Base-by-base conservation (phyloP, 2,888 invertebrate species). In the Lasiommata megera region DNA sequence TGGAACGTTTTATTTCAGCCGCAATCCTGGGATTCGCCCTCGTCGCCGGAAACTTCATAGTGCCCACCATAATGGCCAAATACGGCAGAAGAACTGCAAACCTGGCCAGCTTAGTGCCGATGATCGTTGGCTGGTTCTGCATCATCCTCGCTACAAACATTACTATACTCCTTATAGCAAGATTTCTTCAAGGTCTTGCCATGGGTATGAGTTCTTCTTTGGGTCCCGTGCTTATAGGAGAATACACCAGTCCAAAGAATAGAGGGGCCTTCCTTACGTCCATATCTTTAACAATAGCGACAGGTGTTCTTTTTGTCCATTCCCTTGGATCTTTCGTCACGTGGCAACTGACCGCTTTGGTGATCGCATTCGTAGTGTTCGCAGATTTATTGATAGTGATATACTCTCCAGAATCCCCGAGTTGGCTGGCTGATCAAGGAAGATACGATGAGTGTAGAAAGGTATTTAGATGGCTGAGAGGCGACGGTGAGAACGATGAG, bases 341-440 rank as follows among this genome's bases (percentile, higher is more conserved):
- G 9, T 94, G 93, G 93, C 82, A 91, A 67, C 74, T 74, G 0
- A 88, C 92, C 1, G 92, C 93, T 0, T 70, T 92, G 1, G 72
- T 93, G 3, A 89, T 90, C 54, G 82, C 85, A 0, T 59, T 74
- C 3, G 72, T 92, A 18, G 87, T 92, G 0, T 69, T 92, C 3
- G 64, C 85, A 2, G 86, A 92, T 29, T 72, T 93, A 18, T 34
- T 82, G 1, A 77, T 84, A 28, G 79, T 83, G 0, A 65, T 80
- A 8, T 76, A 73, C 44, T 84, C 86, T 0, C 93, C 93, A 0
- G 95, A 95, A 78, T 92, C 94, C 0, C 94, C 94, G 0, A 89
- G 90, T 59, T 95, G 94, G 93, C 70, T 94, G 34, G 85, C 93
- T 0, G 87, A 92, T 28, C 92, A 92, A 62, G 92, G 92, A 0